Base-by-base conservation (phyloP, 2,888 invertebrate genomes). In the Drosophila falleni region DNA sequence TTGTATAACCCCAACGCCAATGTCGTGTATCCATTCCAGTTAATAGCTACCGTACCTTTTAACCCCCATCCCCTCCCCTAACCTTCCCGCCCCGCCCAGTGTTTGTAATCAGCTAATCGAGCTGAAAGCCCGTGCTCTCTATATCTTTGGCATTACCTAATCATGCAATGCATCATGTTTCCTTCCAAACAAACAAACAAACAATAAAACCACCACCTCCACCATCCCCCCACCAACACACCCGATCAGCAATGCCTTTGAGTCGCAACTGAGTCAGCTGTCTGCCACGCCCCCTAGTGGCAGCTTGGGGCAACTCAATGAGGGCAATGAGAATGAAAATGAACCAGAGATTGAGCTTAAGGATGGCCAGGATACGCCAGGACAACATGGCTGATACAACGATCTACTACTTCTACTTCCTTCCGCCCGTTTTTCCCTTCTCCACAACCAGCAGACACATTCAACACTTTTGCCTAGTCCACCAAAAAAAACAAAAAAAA, bases 241-340 rank as follows among this genome's bases (percentile, higher is more conserved):
- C 19, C 10, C 42, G 47, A 55, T 37, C 65, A 84, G 83, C 71
- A 84, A 64, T 60, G 89, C 90, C 41, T 86, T 88, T 55, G 83
- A 84, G 64, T 31, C 58, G 47, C 71, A 62, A 53, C 71, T 51
- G 8, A 29, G 29, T 8, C 29, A 29, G 23, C 31, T 46, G 46
- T 55, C 72, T 19, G 44, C 54, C 51, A 67, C 84, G 46, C 55
- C 71, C 49, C 55, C 54, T 55, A 64, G 42, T 54, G 64, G 51
- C 59, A 71, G 70, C 31, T 65, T 87, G 50, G 81, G 71, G 41
- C 86, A 89, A 66, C 71, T 87, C 44, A 68, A 63, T 35, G 89
- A 83, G 78, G 61, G 47, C 65, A 65, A 44, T 37, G 77, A 76
- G 54, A 53, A 50, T 46, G 79, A 67, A 19, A 35, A 16, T 44